Base-by-base conservation (phyloP, 2,797 vertebrate genomes). In the Sebastes taczanowskii region DNA sequence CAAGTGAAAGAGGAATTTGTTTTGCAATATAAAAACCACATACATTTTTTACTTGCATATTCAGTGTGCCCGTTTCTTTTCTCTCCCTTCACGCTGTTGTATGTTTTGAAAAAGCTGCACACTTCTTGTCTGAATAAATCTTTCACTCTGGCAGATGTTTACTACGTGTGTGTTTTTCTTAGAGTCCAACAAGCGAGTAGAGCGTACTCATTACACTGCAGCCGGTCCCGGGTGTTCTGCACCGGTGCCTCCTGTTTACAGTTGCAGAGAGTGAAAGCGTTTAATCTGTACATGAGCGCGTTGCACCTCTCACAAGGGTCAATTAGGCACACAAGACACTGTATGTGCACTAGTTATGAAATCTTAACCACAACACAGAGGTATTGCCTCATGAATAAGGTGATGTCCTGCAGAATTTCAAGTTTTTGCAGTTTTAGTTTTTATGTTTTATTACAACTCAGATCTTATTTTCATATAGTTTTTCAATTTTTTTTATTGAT, bases 61-160 rank as follows among this genome's bases (percentile, higher is more conserved):
- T 66, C 22, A 42, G 20, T 66, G 32, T 58, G 30, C 29, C 49
- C 1, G 8, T 63, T 73, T 56, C 2, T 60, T 61, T 69, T 68
- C 67, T 81, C 55, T 52, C 66, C 34, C 42, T 66, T 55, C 2
- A 35, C 32, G 2, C 10, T 66, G 73, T 78, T 74, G 56, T 78
- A 82, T 69, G 76, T 70, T 13, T 71, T 71, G 53, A 53, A 71
- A 62, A 79, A 78, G 27, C 32, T 74, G 68, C 29, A 27, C n/a
- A 62, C 25, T 46, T 11, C n/a, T 66, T 70, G 55, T 81, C 38
- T 77, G 35, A 93, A 91, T 92, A 91, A 85, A 91, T 78, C 5
- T 78, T 60, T 85, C 49, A 23, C 55, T 34, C 74, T 70, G 30
- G 53, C 55, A 78, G 71, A 80, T 80, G 38, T 83, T 78, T 67